Conservation (phyloP, 2,797 vertebrate genomes). For the Caiman crocodilus region DNA sequence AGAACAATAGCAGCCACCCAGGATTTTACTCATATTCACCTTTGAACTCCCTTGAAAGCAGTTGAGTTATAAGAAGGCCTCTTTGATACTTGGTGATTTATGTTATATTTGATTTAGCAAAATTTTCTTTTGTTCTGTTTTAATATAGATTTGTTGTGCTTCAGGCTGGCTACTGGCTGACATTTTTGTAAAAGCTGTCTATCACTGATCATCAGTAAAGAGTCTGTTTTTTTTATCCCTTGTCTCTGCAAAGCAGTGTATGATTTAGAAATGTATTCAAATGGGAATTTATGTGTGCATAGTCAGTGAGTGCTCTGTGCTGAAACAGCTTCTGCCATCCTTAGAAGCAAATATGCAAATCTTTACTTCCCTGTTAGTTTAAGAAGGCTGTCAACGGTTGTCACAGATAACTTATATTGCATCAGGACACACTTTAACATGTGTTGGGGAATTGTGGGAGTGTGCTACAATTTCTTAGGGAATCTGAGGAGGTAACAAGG, state of each 20-base stretch:
- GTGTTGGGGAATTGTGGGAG: not conserved
- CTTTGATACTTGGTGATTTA: not conserved
- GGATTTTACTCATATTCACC: not conserved
- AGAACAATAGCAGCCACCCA: not conserved
- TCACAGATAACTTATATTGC: not conserved
- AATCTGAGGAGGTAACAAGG: constrained; percentile 21
- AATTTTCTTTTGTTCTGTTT: not conserved
- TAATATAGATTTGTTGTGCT: not conserved
- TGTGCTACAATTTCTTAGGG: constrained; percentile 9
- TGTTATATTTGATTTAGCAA: not conserved
- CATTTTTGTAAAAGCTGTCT: too few relatives aligned
- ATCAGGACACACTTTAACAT: not conserved
- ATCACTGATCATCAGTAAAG: not conserved
- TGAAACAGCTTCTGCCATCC: not conserved
- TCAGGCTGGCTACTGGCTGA: not conserved
- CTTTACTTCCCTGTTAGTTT: not conserved
- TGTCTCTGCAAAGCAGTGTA: not conserved
- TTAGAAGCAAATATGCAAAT: not conserved
- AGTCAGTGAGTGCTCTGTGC: not conserved
- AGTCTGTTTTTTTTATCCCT: not conserved
- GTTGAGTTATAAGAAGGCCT: not conserved
- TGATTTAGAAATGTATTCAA: not conserved
- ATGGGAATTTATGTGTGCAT: not conserved
- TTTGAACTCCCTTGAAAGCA: not conserved
- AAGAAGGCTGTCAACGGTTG: not conserved